Conservation (phyloP, 2,113 vertebrate genomes). For the Orycteropus afer region DNA sequence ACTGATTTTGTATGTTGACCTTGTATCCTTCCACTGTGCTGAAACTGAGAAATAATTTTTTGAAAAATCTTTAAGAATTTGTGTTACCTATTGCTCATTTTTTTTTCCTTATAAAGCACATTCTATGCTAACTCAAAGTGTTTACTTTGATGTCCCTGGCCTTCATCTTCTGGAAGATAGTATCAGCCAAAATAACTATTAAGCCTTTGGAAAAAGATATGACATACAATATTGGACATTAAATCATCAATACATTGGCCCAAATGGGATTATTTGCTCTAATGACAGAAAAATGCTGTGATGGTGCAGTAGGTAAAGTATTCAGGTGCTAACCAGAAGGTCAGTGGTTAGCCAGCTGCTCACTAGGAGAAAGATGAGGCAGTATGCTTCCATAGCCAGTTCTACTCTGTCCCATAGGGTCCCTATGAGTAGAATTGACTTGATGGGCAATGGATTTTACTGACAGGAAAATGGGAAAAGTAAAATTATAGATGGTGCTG, state of each 20-base stretch:
- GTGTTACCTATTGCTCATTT: not conserved
- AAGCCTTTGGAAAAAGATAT: conserved; percentile 24
- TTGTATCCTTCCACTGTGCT: too few species aligned
- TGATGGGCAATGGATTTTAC: too few species aligned
- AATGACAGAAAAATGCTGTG: too few species aligned
- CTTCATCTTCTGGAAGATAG: conserved; percentile 41
- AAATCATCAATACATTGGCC: conserved; percentile 58
- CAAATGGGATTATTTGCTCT: conserved; percentile 62
- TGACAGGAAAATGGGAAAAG: conserved; percentile 53
- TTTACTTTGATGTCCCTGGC: not conserved
- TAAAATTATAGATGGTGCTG: conserved; percentile 1
- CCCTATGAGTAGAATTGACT: too few species aligned
- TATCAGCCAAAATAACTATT: conserved; percentile 58
- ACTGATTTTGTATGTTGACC: too few species aligned
- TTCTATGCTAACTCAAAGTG: not conserved
- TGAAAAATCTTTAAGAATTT: not conserved
- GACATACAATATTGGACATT: conserved; percentile 40
- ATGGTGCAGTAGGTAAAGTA: too few species aligned
- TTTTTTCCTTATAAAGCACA: not conserved
- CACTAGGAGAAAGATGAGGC: too few species aligned
- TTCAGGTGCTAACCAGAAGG: too few species aligned
- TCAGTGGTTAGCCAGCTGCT: too few species aligned
- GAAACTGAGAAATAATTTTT: not conserved
- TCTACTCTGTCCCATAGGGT: too few species aligned
- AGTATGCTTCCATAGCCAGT: too few species aligned